Percentiles rank a stretch among this genome's conserved stretches.
These are phyloP conservation scores for Porites rus DNA, from an alignment of 92 coral and sea anemone species.

Conservation along the genomic window DNA sequence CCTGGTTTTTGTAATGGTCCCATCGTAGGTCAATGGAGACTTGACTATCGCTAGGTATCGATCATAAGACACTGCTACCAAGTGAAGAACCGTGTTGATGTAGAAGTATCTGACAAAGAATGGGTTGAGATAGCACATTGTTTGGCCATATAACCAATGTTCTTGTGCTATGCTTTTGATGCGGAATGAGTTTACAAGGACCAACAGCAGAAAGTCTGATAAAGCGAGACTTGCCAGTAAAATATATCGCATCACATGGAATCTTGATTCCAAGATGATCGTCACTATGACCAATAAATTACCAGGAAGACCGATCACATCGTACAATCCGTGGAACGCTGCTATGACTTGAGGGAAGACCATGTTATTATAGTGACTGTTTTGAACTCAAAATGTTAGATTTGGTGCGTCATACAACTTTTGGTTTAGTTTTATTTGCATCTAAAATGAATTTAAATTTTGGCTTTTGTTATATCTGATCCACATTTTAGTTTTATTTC, in stretches of 20 bases:
- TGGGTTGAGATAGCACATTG: not conserved
- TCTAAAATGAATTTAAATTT: too few relatives aligned
- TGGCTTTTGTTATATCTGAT: too few relatives aligned
- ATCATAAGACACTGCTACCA: constrained; percentile 6
- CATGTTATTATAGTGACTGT: not conserved
- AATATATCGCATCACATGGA: not conserved
- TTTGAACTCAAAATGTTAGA: too few relatives aligned
- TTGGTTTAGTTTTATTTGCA: too few relatives aligned
- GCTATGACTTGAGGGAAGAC: not conserved
- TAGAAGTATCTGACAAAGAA: not conserved
- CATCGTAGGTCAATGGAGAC: constrained; percentile 4
- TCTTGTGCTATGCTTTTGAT: not conserved
- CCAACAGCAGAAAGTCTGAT: not conserved
- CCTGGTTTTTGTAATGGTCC: not conserved
- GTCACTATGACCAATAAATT: not conserved
- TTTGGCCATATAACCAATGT: constrained; percentile 7
- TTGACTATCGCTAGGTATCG: not conserved
- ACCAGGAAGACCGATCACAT: constrained; percentile 16
- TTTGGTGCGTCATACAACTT: too few relatives aligned
- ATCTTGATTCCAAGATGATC: not conserved
- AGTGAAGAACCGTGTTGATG: constrained; percentile 6
- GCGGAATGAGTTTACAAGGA: not conserved
- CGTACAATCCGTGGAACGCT: not conserved
- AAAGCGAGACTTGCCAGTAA: not conserved
- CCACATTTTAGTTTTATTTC: too few relatives aligned